Conservation (phyloP, 2,888 invertebrate genomes). For the Tricholauxania praeusta region DNA sequence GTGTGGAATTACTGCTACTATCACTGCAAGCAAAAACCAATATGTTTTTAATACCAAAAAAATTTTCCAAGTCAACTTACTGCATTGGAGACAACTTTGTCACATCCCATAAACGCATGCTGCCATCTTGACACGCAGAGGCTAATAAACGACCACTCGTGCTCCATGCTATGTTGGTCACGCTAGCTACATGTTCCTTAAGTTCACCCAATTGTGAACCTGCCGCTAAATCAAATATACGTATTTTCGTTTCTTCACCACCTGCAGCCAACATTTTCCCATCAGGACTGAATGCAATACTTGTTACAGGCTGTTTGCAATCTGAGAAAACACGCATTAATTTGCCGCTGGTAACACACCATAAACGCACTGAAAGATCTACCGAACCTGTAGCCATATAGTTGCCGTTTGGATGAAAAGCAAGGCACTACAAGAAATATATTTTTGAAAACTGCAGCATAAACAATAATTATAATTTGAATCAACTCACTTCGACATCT, state of each 20-base stretch:
- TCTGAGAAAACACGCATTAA: conserved; percentile 84
- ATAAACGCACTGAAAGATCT: conserved; percentile 89
- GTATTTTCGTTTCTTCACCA: conserved; percentile 76
- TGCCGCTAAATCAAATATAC: conserved; percentile 76
- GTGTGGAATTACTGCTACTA: conserved; percentile 45
- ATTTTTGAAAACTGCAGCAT: background rate
- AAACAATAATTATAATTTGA: background rate
- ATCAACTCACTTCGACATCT: conserved; percentile 82
- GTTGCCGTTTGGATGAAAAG: conserved; percentile 92
- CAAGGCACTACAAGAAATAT: conserved; percentile 62
- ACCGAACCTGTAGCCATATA: conserved; percentile 91
- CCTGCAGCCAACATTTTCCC: conserved; percentile 88
- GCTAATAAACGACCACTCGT: conserved; percentile 73
- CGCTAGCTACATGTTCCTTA: conserved; percentile 71
- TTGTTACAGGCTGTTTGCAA: conserved; percentile 80
- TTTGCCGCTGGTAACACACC: conserved; percentile 87
- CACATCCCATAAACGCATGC: conserved; percentile 76
- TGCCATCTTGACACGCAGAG: conserved; percentile 77
- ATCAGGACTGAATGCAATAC: conserved; percentile 85
- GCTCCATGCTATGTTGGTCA: conserved; percentile 74
- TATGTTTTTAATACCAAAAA: conserved; percentile 7
- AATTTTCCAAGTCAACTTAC: conserved; percentile 42
- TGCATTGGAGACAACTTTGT: conserved; percentile 57
- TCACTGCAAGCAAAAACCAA: conserved; percentile 48
- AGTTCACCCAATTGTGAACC: conserved; percentile 73